phyloP scores from a whole-genome alignment of 2,888 invertebrate species.

The Junonia oenone region DNA sequence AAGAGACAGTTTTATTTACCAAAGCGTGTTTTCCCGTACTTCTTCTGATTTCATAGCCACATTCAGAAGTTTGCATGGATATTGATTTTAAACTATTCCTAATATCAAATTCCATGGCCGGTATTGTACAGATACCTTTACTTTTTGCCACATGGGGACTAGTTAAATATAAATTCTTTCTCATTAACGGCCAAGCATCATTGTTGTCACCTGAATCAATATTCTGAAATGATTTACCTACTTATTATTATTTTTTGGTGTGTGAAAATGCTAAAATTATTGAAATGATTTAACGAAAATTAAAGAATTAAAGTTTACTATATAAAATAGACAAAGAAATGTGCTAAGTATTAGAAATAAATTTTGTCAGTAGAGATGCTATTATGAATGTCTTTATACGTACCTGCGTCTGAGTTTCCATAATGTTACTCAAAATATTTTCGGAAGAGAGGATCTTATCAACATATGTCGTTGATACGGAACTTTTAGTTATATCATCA shows the following conservation, averaged over 20 bases:
- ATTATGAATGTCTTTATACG: too few species aligned
- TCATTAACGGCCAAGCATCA: constrained; percentile 23
- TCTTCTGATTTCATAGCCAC: neutral
- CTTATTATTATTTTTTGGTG: too few species aligned
- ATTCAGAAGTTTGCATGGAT: constrained; percentile 27
- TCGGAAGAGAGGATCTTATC: neutral
- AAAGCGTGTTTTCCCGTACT: constrained; percentile 24
- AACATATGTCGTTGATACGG: neutral
- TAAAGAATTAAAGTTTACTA: too few species aligned
- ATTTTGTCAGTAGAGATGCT: too few species aligned
- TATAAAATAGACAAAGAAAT: too few species aligned
- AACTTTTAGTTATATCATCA: neutral
- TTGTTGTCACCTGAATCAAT: neutral
- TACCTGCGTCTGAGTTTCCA: constrained; percentile 3
- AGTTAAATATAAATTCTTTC: constrained; percentile 32
- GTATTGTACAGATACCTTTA: constrained; percentile 11
- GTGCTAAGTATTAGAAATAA: too few species aligned
- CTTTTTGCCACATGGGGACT: constrained; percentile 3
- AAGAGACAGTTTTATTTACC: constrained; percentile 22
- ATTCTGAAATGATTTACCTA: constrained; percentile 7
- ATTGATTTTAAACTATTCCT: constrained; percentile 32
- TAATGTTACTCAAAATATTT: constrained; percentile 3
- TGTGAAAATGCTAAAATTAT: too few species aligned
- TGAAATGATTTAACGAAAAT: too few species aligned
- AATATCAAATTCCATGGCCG: constrained; percentile 24